Conservation (phyloP, 2,888 invertebrate genomes). For the Callyntrura guangdongensis region DNA sequence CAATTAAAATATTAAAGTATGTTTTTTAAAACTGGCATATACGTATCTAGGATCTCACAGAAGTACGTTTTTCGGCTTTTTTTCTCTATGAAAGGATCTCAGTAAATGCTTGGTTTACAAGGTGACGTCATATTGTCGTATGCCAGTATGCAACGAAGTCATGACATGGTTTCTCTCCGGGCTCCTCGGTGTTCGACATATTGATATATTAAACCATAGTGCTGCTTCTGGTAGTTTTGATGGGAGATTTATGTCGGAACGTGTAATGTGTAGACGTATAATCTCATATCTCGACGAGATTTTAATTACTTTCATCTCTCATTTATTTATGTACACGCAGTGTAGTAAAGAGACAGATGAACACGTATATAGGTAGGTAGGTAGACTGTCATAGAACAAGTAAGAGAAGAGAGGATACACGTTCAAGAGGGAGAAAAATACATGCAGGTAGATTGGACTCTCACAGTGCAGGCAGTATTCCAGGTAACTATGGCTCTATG, state of each 20-base stretch:
- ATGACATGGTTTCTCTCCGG: neutral
- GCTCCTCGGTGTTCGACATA: neutral
- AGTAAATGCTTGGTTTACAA: too few species aligned
- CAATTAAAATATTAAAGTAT: neutral
- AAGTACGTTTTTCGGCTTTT: too few species aligned
- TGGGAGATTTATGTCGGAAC: too few species aligned
- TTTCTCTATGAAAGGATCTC: too few species aligned
- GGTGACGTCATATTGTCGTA: too few species aligned
- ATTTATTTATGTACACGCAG: neutral
- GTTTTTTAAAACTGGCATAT: too few species aligned
- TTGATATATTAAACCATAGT: neutral
- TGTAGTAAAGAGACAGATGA: neutral
- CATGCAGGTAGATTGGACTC: neutral
- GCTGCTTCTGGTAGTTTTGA: too few species aligned
- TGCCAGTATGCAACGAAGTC: too few species aligned
- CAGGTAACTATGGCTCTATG: neutral
- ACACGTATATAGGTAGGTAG: neutral
- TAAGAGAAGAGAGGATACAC: neutral
- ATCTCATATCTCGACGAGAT: slow-evolving; percentile 49
- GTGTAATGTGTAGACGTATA: neutral
- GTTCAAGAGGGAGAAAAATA: neutral
- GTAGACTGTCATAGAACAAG: neutral
- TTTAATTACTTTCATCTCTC: slow-evolving; percentile 75
- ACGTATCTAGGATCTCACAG: too few species aligned
- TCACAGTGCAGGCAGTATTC: slow-evolving; percentile 21